Conservation (phyloP, 2,888 invertebrate species). For the Bombylius discolor region DNA sequence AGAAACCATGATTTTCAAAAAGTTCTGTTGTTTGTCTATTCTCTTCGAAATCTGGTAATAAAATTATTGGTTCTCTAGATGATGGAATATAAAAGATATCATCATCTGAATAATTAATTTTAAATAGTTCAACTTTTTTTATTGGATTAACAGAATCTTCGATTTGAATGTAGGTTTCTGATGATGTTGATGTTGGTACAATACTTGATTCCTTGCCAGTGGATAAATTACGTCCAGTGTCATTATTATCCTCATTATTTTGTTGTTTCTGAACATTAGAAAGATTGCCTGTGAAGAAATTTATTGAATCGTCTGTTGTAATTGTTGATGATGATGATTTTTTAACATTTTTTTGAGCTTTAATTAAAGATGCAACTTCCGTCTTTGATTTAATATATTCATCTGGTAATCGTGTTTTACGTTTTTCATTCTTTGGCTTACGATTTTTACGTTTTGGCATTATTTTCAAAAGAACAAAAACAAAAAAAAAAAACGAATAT, state of each 20-base stretch:
- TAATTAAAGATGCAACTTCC: neutral
- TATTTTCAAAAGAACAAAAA: no score
- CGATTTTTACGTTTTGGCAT: neutral
- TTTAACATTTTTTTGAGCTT: neutral
- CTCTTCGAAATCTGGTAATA: slow-evolving; percentile 2
- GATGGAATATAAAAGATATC: slow-evolving; percentile 20
- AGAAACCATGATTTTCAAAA: slow-evolving; percentile 13
- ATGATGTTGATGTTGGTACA: slow-evolving; percentile 37
- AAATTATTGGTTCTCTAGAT: neutral
- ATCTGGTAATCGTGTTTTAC: neutral
- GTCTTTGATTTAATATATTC: neutral
- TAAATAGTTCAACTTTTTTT: slow-evolving; percentile 10
- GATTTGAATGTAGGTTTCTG: slow-evolving; percentile 26
- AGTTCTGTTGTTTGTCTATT: neutral
- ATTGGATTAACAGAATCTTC: slow-evolving; percentile 20
- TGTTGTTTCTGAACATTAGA: neutral
- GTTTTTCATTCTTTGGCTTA: neutral
- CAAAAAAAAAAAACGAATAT: no score
- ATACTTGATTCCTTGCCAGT: neutral
- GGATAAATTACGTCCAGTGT: neutral
- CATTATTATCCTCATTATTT: neutral
- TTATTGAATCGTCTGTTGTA: neutral
- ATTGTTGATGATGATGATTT: neutral
- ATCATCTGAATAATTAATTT: slow-evolving; percentile 16
- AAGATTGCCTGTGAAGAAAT: neutral